Evolutionary conservation across 92 coral and sea anemone species (phyloP), one percentile per base, ranked within the genome.

Genomic region (Parazoanthus darwini): DNA sequence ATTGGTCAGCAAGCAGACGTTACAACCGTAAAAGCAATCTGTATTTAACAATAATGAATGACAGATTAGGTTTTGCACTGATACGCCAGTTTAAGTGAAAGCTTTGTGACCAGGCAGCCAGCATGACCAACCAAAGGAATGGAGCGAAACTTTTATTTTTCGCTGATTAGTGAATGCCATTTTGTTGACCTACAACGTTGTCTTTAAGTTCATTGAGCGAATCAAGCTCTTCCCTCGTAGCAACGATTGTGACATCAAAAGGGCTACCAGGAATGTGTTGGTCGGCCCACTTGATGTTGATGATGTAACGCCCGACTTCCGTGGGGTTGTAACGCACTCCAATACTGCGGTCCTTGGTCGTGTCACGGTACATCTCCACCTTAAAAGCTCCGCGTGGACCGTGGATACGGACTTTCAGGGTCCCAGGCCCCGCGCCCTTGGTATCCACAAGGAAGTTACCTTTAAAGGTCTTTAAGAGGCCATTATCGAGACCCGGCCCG

Each of bases 371-470:
- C 99, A 97, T 97, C 87, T 97, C 99, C 39, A 97, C 99, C 88
- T 97, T 97, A 89, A 97, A 97, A 36, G 99, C 99, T 23, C 99
- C 98, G 71, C 93, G 88, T 5, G 99, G 99, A 0, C 99, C 99
- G 82, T 97, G 99, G 85, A 97, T 94, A 48, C 96, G 87, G 85
- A 97, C 94, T 91, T 97, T 97, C 73, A 97, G 92, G 18, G 98
- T 97, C 48, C 99, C 99, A n/a, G 99, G 98, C 13, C 99, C 99
- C 1, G 99, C 99, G 43, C 99, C 99, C 77, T 94, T 97, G 81
- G 99, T 97, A 77, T 95, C 98, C 14, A 97, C 99, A 56, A 97
- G 92, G 93, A 97, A 97, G 77, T 89, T 92, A 5, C 99, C 99
- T 82, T 97, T 90, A 91, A 93, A 97, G 77, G 77, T 88, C 13